phyloP scores from a whole-genome alignment of 1,140 invertebrate species.

The Drosophila dunni region DNA sequence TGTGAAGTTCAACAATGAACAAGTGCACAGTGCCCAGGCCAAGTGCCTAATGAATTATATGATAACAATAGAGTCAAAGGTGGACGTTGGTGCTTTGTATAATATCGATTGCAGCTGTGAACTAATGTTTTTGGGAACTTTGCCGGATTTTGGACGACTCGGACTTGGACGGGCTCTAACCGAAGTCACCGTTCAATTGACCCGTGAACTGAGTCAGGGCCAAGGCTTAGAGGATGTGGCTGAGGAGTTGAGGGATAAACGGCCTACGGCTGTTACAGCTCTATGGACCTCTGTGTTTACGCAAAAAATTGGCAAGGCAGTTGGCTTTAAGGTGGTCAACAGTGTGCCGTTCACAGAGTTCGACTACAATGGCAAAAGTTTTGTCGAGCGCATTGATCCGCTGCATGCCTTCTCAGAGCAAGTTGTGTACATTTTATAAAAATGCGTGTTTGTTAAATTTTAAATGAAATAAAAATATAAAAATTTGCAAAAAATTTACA shows the following conservation, averaged over 20 bases:
- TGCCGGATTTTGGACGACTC: slow-evolving; percentile 84
- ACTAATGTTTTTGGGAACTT: slow-evolving; percentile 88
- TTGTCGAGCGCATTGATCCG: slow-evolving; percentile 85
- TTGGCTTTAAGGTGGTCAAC: slow-evolving; percentile 86
- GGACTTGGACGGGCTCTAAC: slow-evolving; percentile 86
- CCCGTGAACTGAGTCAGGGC: slow-evolving; percentile 85
- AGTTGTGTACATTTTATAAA: slow-evolving; percentile 51
- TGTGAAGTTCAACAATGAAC: slow-evolving; percentile 86
- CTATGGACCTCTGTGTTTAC: slow-evolving; percentile 87
- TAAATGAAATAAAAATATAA: slow-evolving; percentile 49
- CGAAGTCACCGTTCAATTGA: slow-evolving; percentile 86
- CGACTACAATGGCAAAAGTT: slow-evolving; percentile 86
- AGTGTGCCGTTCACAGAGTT: slow-evolving; percentile 85
- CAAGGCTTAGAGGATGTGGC: slow-evolving; percentile 84
- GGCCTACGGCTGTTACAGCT: slow-evolving; percentile 86
- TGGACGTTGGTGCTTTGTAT: slow-evolving; percentile 87
- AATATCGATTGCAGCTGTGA: slow-evolving; percentile 87
- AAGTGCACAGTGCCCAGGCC: slow-evolving; percentile 86
- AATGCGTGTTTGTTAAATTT: neutral
- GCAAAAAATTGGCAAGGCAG: slow-evolving; percentile 85
- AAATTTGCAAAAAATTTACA: slow-evolving; percentile 51
- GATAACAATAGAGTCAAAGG: slow-evolving; percentile 86
- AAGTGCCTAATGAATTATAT: slow-evolving; percentile 87
- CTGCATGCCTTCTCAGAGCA: slow-evolving; percentile 65
- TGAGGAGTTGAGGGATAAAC: slow-evolving; percentile 83